Conservation (phyloP, 64 coral and sea anemone species). For the Astreopora myriophthalma region DNA sequence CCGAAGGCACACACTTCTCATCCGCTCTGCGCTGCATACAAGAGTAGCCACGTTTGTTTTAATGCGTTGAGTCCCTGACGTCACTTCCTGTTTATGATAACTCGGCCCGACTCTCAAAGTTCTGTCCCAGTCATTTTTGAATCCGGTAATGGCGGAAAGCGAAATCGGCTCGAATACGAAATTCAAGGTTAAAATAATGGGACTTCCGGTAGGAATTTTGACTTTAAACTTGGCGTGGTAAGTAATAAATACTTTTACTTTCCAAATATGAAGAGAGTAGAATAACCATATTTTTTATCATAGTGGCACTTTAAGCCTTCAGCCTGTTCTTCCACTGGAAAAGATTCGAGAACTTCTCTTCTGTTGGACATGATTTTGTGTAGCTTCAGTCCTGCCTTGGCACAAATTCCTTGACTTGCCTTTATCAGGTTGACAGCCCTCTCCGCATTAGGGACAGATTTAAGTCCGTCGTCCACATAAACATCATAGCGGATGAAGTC, state of each 20-base stretch:
- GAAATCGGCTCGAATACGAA: neutral
- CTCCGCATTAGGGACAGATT: neutral
- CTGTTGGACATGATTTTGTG: neutral
- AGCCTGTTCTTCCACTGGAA: too few relatives aligned
- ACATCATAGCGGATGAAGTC: too few relatives aligned
- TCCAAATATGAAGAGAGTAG: neutral
- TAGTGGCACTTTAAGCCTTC: neutral
- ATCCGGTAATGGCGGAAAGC: neutral
- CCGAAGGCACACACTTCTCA: neutral
- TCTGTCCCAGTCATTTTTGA: neutral
- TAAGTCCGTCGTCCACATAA: neutral
- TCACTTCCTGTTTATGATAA: neutral
- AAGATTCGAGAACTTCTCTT: neutral
- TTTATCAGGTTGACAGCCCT: neutral
- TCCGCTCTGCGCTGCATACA: neutral
- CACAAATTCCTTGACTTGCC: neutral
- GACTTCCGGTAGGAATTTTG: slow-evolving; percentile 15
- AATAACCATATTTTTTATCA: neutral
- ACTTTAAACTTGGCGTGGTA: slow-evolving; percentile 36
- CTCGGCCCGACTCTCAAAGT: slow-evolving; percentile 18
- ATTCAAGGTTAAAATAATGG: slow-evolving; percentile 34
- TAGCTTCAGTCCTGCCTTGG: neutral
- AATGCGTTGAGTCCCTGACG: slow-evolving; percentile 13
- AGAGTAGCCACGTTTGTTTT: neutral
- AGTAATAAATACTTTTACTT: neutral